Conservation (phyloP, 2,113 vertebrate genomes). For the Ondatra zibethicus region DNA sequence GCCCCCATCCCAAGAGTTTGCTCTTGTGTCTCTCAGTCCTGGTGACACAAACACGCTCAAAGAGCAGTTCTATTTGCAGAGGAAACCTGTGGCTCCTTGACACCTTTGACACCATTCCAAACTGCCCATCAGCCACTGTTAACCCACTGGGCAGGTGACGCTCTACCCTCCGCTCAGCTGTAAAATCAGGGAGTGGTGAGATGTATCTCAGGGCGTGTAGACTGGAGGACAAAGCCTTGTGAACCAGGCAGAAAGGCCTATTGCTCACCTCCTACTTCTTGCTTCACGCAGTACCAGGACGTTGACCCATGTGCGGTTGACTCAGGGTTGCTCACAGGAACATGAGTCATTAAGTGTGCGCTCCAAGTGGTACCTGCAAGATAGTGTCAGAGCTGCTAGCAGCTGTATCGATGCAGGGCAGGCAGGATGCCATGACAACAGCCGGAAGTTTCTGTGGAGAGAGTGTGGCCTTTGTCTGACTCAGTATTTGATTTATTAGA, state of each 20-base stretch:
- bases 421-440: not conserved
- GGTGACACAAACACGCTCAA: not conserved
- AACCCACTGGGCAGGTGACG: not conserved
- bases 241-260: not conserved
- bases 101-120: too few relatives aligned
- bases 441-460: not conserved
- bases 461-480: not conserved
- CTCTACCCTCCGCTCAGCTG: not conserved
- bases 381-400: not conserved
- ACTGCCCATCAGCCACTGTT: not conserved
- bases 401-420: not conserved
- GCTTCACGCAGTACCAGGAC: not conserved
- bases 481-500: not conserved
- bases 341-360: not conserved
- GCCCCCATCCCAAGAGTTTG: not conserved
- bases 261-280: conserved; percentile 58
- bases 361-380: not conserved
- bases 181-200: not conserved
- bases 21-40: not conserved
- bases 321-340: conserved; percentile 23
- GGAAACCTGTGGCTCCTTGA: not conserved
- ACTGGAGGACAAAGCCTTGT: not conserved
- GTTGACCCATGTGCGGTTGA: conserved; percentile 6
- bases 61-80: not conserved
- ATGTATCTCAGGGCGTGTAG: not conserved